Evolutionary conservation across 2,888 invertebrate genomes (phyloP), one percentile per base, ranked within the genome.

Genomic region (Tenthredo amoena): DNA sequence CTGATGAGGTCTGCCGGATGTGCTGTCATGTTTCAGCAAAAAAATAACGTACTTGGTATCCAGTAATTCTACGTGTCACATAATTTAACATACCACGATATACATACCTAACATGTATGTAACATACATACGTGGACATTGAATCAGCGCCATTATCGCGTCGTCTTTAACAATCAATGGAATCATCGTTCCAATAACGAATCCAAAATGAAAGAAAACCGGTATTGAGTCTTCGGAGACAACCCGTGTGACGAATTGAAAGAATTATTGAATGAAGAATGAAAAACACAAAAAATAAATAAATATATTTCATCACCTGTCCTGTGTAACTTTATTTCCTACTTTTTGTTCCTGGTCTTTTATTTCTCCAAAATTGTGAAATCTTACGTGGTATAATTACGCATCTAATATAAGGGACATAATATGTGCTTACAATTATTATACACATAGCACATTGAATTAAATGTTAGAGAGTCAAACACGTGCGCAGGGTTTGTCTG

Each of bases 1-100:
- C 55, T 55, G 50, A 77, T 55, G 31, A 77, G 31, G 40, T 77
- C 34, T 55, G 55, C 31, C 77, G 77, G 77, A 77, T 77, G 77
- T 31, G 77, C 77, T 77, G 77, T 55, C 55, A 43, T 34, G 74
- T 43, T 40, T 43, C 74, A 74, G 71, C 3, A 15, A 26, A n/a
- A 26, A n/a, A 26, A 18, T 7, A 65, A 65, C 4, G 34, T 21
- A 68, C 34, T 1, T 21, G 15, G 43, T 21, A 74, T 74, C 47
- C 74, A 10, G 43, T 40, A 47, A 43, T 74, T 74, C 10, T 26
- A 40, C 12, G 21, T 47, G 26, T 74, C 26, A 21, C 26, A 74
- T 40, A 74, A 21, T 74, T 43, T 40, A 26, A 74, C 43, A 12
- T 74, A 26, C 9, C 21, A 62, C 68, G 68, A 34, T 47, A 12